Evolutionary conservation across 2,797 vertebrate species (phyloP).

Genomic region (Pangasius krempfi): DNA sequence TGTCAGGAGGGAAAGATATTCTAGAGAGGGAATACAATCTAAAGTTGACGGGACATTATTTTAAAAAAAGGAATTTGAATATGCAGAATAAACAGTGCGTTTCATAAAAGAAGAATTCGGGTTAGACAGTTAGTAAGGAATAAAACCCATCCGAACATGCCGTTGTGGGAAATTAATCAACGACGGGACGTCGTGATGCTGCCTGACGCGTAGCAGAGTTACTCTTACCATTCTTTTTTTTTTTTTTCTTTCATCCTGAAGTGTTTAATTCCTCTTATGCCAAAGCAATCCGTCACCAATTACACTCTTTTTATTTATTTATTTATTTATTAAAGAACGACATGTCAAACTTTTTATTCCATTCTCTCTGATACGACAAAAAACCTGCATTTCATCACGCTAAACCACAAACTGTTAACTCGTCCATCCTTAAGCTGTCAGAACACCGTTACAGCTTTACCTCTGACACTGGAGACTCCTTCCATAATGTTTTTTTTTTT

Average conservation of each 20-base stretch:
- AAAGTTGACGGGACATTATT: background rate
- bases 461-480: background rate
- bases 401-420: background rate
- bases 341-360: too few relatives aligned
- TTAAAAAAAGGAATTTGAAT: background rate
- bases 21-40: too few relatives aligned
- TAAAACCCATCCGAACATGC: background rate
- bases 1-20: too few relatives aligned
- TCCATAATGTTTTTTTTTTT: too few relatives aligned
- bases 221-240: background rate
- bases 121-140: background rate
- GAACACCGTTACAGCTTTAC: background rate
- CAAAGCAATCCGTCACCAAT: background rate
- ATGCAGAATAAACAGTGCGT: background rate
- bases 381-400: too few relatives aligned
- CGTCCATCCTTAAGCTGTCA: background rate
- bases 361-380: too few relatives aligned
- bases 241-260: too few relatives aligned
- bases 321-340: too few relatives aligned
- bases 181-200: background rate
- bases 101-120: background rate
- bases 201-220: too few relatives aligned
- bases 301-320: too few relatives aligned
- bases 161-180: background rate
- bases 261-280: background rate